These are phyloP conservation scores for Lophura nycthemera DNA, from an alignment of 2,113 vertebrate species.

Conservation along the genomic window DNA sequence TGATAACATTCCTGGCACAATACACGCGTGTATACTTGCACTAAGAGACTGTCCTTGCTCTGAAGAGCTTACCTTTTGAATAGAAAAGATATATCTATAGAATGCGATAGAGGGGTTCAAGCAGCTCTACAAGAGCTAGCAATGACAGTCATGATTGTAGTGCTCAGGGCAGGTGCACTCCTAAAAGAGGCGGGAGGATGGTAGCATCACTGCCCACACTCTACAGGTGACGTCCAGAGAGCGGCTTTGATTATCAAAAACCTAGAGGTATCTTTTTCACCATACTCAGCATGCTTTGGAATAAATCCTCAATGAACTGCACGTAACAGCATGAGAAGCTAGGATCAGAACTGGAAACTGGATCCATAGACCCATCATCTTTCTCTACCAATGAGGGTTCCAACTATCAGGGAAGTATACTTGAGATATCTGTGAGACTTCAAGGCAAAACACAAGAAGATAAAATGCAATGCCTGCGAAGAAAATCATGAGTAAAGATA, in stretches of 20 bases:
- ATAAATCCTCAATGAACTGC: not conserved
- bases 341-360: not conserved
- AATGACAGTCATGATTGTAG: not conserved
- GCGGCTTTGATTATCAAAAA: not conserved
- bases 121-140: not conserved
- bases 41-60: not conserved
- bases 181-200: not conserved
- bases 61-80: not conserved
- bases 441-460: not conserved
- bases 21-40: not conserved
- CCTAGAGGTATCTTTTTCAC: not conserved
- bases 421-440: not conserved
- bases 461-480: not conserved
- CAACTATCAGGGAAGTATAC: not conserved
- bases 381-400: not conserved
- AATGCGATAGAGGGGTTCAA: not conserved
- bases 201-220: not conserved
- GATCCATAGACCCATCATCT: not conserved
- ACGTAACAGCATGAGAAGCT: not conserved
- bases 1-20: not conserved
- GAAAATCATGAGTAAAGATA: not conserved
- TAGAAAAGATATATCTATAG: not conserved
- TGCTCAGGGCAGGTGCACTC: not conserved
- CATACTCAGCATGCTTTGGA: not conserved
- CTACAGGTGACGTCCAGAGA: not conserved